Percentiles rank a stretch among this genome's conserved stretches.
These are phyloP conservation scores for Zophobas morio DNA, from an alignment of 1,140 invertebrate genomes.

Conservation along the genomic window DNA sequence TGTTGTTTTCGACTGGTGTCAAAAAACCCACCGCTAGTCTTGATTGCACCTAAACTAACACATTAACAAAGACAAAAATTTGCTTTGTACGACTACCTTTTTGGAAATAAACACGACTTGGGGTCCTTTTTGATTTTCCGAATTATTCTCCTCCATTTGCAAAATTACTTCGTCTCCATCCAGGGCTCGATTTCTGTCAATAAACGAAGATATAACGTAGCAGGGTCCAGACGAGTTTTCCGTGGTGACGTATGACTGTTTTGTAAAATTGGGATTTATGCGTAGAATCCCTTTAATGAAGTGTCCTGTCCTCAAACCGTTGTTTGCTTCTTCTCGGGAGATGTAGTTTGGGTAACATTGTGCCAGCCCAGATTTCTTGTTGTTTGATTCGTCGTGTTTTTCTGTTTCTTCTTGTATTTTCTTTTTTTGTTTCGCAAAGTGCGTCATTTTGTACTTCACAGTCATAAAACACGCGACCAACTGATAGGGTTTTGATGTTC, in stretches of 20 bases:
- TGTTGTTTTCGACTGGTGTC: conserved; percentile 69
- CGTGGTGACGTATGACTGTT: conserved; percentile 83
- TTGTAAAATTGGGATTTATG: conserved; percentile 86
- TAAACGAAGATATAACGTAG: conserved; percentile 79
- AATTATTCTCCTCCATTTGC: conserved; percentile 67
- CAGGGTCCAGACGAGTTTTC: conserved; percentile 77
- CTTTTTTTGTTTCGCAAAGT: too few relatives aligned
- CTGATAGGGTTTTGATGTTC: too few relatives aligned
- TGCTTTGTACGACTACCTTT: conserved; percentile 8
- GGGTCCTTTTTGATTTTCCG: conserved; percentile 66
- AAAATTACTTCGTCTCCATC: conserved; percentile 88
- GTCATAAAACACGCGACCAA: too few relatives aligned
- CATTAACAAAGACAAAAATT: not conserved
- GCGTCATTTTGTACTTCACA: too few relatives aligned
- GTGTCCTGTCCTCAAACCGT: too few relatives aligned
- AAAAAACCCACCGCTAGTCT: conserved; percentile 78
- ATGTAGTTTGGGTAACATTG: too few relatives aligned
- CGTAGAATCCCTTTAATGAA: conserved; percentile 77
- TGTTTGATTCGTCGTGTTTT: too few relatives aligned
- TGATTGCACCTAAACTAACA: conserved; percentile 70
- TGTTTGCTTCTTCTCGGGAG: too few relatives aligned
- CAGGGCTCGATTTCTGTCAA: conserved; percentile 84
- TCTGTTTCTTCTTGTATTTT: too few relatives aligned
- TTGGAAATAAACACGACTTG: conserved; percentile 73
- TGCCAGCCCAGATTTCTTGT: too few relatives aligned